Base-by-base conservation (phyloP, 2,888 invertebrate genomes). In the Nomada flava region DNA sequence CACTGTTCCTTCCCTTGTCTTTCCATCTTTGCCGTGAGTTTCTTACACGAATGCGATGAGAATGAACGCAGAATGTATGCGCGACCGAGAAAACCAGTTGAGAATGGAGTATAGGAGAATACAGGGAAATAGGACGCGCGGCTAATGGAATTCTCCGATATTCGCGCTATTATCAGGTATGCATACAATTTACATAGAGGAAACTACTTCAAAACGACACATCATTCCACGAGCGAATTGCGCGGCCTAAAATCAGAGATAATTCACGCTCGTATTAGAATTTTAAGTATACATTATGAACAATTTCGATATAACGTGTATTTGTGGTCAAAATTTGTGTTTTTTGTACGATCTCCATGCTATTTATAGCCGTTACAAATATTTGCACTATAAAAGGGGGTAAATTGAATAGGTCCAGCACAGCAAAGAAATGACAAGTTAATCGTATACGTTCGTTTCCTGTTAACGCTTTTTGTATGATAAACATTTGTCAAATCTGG, bases 71-170 rank as follows among this genome's bases (percentile, higher is more conserved):
- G 52, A 55, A 29, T 69, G 57, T 50, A n/a, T 47, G 53, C 42
- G 47, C 59, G 47, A 53, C 71, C 44, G 53, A 52, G 50, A 36
- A 18, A 75, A 68, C 59, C 36, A 26, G 47, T 55, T n/a, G 62
- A 57, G 53, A 52, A 65, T 20, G 36, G 26, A 64, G 47, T 47
- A 47, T 52, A 62, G 50, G n/a, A 26, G 36, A 55, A 63, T 42
- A 42, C 20, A 36, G 47, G 68, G 68, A 78, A 68, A 78, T 75
- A 63, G 68, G 55, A 78, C 64, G 67, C 42, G 42, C 26, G 63
- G 71, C 63, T 72, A 76, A 76, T 76, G 71, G 71, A 76, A 76
- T 76, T 76, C 71, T 57, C 63, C 78, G 75, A 78, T 78, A 78
- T 78, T 78, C 75, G 2, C 63, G 26, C 52, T 63, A 76, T 75